Percentiles rank a stretch among this genome's conserved stretches.
These are phyloP conservation scores for Oreonectes daqikongensis DNA, from an alignment of 2,797 vertebrate species.

Conservation along the genomic window DNA sequence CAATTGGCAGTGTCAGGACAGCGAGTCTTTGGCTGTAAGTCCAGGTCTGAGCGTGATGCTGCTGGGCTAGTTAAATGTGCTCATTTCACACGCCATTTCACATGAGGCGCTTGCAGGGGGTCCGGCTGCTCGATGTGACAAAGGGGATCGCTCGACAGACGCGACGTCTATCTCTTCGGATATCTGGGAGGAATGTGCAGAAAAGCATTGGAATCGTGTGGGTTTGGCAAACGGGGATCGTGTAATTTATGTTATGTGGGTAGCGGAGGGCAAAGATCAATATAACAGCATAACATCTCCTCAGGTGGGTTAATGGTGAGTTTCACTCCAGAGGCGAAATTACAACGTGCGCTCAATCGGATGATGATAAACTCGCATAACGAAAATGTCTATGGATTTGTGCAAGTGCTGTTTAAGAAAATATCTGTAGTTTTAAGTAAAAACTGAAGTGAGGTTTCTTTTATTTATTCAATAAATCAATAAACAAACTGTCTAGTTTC, in stretches of 20 bases:
- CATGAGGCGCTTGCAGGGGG: conserved; percentile 69
- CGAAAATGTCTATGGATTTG: background rate
- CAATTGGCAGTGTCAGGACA: conserved; percentile 60
- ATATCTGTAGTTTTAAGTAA: background rate
- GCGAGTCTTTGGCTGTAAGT: conserved; percentile 65
- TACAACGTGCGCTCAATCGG: conserved; percentile 18
- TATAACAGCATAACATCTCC: conserved; percentile 30
- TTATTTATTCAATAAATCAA: background rate
- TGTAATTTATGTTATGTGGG: conserved; percentile 30
- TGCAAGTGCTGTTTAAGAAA: background rate
- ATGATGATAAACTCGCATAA: conserved; percentile 26
- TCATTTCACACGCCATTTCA: conserved; percentile 83
- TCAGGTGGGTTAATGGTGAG: conserved; percentile 45
- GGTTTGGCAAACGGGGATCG: conserved; percentile 30
- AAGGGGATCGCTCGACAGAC: conserved; percentile 64
- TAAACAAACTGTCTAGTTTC: background rate
- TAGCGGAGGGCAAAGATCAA: conserved; percentile 41
- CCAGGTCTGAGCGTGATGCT: conserved; percentile 71
- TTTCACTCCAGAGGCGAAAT: conserved; percentile 42
- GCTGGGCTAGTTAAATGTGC: conserved; percentile 77
- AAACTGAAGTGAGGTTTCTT: background rate
- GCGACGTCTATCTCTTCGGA: conserved; percentile 60
- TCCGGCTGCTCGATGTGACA: conserved; percentile 64
- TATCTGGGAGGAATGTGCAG: conserved; percentile 22
- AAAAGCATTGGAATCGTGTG: conserved; percentile 14